Conservation (phyloP, 2,888 invertebrate genomes). For the Synergus itoensis region DNA sequence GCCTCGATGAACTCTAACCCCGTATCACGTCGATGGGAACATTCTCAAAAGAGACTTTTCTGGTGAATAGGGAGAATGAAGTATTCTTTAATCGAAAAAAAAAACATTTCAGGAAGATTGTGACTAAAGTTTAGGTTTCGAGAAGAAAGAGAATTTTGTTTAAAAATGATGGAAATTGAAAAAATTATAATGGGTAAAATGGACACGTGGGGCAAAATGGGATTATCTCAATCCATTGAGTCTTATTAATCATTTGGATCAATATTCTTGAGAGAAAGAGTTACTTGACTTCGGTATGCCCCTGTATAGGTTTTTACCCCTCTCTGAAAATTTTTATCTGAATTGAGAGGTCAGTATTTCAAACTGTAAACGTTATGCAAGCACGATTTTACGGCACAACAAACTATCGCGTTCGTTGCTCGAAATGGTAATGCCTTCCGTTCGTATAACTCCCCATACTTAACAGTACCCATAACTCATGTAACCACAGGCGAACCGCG, state of each 20-base stretch:
- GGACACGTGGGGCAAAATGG: too few species aligned
- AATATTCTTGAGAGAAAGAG: not conserved
- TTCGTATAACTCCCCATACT: conserved; percentile 65
- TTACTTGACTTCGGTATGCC: not conserved
- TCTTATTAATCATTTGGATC: too few species aligned
- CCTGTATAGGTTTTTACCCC: too few species aligned
- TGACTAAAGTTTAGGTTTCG: too few species aligned
- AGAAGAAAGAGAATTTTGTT: too few species aligned
- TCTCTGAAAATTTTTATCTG: not conserved
- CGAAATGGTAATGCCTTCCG: conserved; percentile 71
- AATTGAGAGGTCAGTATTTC: conserved; percentile 58
- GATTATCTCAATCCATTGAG: too few species aligned
- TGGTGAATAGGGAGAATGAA: not conserved
- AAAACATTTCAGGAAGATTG: not conserved
- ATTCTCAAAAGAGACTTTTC: not conserved
- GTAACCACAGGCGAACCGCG: conserved; percentile 54
- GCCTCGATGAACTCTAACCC: conserved; percentile 28
- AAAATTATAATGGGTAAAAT: not conserved
- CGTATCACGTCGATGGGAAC: not conserved
- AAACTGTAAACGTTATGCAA: conserved; percentile 64
- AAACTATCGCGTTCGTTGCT: conserved; percentile 66
- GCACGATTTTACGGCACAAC: conserved; percentile 66
- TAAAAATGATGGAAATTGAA: too few species aligned
- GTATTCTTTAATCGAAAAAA: not conserved
- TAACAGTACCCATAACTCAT: conserved; percentile 64